A percentile compares a stretch with the other conserved stretches of the same genome.
These are phyloP conservation scores for Acropora tenuis DNA, from an alignment of 64 coral and sea anemone genomes.

Conservation along the genomic window DNA sequence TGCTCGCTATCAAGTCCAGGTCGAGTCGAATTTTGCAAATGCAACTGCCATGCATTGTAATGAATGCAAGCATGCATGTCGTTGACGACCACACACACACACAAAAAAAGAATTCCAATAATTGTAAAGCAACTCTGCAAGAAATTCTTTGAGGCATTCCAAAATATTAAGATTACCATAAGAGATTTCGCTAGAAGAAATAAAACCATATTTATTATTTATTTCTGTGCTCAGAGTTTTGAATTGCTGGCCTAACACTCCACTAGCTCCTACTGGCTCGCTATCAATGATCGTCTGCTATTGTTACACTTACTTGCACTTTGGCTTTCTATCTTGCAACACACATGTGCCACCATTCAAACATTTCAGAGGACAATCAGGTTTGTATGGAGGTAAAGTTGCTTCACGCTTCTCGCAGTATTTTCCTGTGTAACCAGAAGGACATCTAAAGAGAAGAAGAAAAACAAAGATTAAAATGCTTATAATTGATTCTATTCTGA, in stretches of 20 bases:
- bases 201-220: too few relatives aligned
- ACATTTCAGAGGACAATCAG: slow-evolving; percentile 25
- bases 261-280: too few relatives aligned
- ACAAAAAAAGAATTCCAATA: too few relatives aligned
- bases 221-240: too few relatives aligned
- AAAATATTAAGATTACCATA: too few relatives aligned
- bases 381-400: not conserved
- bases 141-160: too few relatives aligned
- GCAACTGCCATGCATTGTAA: too few relatives aligned
- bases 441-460: slow-evolving; percentile 47
- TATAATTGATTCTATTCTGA: not conserved
- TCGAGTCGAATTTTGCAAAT: too few relatives aligned
- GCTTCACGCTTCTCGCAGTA: slow-evolving; percentile 13
- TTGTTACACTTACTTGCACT: slow-evolving; percentile 65
- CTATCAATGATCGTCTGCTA: not conserved
- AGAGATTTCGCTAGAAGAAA: too few relatives aligned
- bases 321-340: slow-evolving; percentile 39
- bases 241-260: not conserved
- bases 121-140: not conserved
- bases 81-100: too few relatives aligned
- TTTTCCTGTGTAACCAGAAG: slow-evolving; percentile 38
- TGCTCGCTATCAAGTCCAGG: too few relatives aligned
- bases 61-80: too few relatives aligned
- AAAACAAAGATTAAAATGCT: not conserved
- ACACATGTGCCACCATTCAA: slow-evolving; percentile 72